Evolutionary conservation across 2,888 invertebrate species (phyloP), one percentile per base, ranked within the genome.

Genomic region (Agriopis marginaria): DNA sequence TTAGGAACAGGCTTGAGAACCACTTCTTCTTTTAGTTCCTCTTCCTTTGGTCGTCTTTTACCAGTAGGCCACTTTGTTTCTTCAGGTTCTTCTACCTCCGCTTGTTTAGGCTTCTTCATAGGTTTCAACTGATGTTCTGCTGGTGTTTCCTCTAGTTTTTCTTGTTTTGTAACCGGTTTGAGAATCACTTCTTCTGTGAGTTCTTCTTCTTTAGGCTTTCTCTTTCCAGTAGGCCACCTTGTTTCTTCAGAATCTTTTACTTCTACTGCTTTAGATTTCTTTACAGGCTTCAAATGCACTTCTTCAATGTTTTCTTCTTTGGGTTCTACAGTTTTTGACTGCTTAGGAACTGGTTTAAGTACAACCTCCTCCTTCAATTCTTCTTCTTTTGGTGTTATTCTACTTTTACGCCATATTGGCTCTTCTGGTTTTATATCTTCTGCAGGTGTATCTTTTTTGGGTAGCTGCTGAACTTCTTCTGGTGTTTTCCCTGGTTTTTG

Each of bases 401-500:
- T 47, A 63, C 60, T 39, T 69, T 90, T 94, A 75, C 88, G 84
- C 53, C 32, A 32, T 5, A 12, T 14, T 53, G 23, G 11, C 32
- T 53, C 53, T 53, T 53, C 32, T 53, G 53, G 53, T 66, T 89
- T 86, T 2, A 91, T 86, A 73, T 93, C 91, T 75, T 94, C 93
- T 5, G 82, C 84, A 10, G 67, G 66, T 47, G 73, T 76, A 47
- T 84, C 77, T 73, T 80, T 76, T 68, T 83, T 89, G n/a, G 75
- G 79, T 88, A 23, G 17, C 17, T 23, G 17, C 63, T 39, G 63
- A 7, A 10, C 82, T 39, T 65, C 66, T 8, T 91, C 87, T 39
- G 89, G 83, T 74, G 10, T 58, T 17, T 67, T 45, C 88, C 95
- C 56, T 89, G 94, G 86, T 70, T 86, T 85, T 9, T 87, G 67